Base-by-base conservation (phyloP, 2,797 vertebrate species). In the Phalloptychus januarius region DNA sequence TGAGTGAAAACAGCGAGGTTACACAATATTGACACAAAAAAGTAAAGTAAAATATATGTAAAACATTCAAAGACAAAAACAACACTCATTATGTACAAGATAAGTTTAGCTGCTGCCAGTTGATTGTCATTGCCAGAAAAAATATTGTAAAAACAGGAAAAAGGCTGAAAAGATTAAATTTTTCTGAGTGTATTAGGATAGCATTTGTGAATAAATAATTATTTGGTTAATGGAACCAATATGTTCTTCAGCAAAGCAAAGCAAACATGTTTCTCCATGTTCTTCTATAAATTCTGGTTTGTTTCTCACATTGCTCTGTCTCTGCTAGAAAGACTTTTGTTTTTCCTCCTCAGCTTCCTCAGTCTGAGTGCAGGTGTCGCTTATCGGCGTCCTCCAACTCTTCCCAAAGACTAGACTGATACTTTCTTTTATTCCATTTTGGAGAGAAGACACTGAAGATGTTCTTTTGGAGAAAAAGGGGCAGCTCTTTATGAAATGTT, bases 401-500 rank as follows among this genome's bases (percentile, higher is more conserved):
- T 52, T 54, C 20, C 46, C 71, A 52, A 20, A 23, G 31, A 38
- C 48, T 40, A n/a, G 13, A 42, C 72, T 56, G 72, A 74, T 74
- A 18, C 50, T 31, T 42, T 40, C 6, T 58, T 33, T 74, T 58
- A 28, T 44, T 44, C 38, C n/a, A 56, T 16, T 74, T 74, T 10
- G 11, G n/a, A 74, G 13, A 44, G 67, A n/a, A 71, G n/a, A 56
- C 33, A 38, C 48, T 28, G 48, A 54, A 58, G 25, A 38, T 74
- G 13, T 15, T 74, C 38, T 28, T n/a, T 28, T 6, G 0, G 38
- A 74, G 72, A n/a, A 58, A 33, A 45, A 70, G 33, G 0, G 16
- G 50, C 42, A 16, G 50, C 40, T 67, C 65, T 61, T 72, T 38
- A 42, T 69, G 45, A 74, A 79, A 81, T 52, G 70, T 80, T 67